Evolutionary conservation across 2,797 vertebrate genomes (phyloP).

Genomic region (Nyctalus aviator): DNA sequence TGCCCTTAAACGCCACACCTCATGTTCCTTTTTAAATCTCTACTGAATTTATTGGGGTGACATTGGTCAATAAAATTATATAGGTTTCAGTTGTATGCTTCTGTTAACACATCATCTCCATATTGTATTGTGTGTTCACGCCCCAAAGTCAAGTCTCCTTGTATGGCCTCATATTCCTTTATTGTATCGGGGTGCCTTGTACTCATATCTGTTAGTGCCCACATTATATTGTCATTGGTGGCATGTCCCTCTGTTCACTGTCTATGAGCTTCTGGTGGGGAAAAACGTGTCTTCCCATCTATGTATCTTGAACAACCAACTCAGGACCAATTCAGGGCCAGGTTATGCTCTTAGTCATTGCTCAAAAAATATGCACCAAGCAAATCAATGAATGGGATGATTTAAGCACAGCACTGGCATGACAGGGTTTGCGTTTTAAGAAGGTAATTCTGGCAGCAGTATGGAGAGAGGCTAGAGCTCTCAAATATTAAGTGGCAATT

Average conservation of each 20-base stretch:
- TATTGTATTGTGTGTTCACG: not conserved
- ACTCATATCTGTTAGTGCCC: not conserved
- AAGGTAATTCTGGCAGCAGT: constrained; percentile 16
- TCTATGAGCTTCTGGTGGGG: not conserved
- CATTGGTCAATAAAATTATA: too few relatives aligned
- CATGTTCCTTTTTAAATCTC: not conserved
- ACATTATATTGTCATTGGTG: not conserved
- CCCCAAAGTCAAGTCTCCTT: not conserved
- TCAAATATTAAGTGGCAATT: constrained; percentile 61
- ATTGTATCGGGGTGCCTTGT: not conserved
- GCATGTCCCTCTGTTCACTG: not conserved
- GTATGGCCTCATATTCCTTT: accelerated
- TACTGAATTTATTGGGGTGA: not conserved
- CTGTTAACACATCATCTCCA: not conserved
- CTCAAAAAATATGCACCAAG: constrained; percentile 1
- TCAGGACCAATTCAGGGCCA: not conserved
- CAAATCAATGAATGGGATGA: not conserved
- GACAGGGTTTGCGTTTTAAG: constrained; percentile 15
- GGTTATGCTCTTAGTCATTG: not conserved
- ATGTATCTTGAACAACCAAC: not conserved
- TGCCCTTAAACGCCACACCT: accelerated
- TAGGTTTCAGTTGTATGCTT: not conserved
- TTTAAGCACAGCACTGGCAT: not conserved
- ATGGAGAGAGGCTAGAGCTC: not conserved
- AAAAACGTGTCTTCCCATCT: not conserved